Conservation (phyloP, 1,140 invertebrate genomes). For the Caenorhabditis remanei region DNA sequence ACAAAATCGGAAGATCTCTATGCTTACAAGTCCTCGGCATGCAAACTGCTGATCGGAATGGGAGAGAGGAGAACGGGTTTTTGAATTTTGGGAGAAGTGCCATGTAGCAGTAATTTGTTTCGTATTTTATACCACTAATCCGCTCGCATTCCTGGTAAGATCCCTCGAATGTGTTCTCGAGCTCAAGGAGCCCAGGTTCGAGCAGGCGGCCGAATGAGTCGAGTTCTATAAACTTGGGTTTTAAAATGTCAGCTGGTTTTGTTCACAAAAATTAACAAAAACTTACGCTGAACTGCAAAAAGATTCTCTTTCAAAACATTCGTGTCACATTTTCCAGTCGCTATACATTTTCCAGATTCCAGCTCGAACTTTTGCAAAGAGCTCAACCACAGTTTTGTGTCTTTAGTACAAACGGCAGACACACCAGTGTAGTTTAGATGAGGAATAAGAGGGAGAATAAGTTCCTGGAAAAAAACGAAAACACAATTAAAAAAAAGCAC, state of each 20-base stretch:
- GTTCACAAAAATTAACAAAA: not conserved
- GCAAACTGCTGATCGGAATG: not conserved
- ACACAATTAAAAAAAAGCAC: not conserved
- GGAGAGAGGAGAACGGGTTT: not conserved
- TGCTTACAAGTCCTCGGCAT: slow-evolving; percentile 27
- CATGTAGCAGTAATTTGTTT: slow-evolving; percentile 37
- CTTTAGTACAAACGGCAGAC: slow-evolving; percentile 17
- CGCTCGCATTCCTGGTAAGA: slow-evolving; percentile 5
- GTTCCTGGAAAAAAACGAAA: not conserved
- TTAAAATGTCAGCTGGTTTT: too few species aligned
- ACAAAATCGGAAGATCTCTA: slow-evolving; percentile 7
- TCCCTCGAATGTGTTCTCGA: not conserved
- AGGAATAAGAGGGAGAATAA: not conserved
- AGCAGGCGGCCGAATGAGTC: not conserved
- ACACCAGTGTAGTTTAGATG: slow-evolving; percentile 40
- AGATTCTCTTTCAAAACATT: not conserved
- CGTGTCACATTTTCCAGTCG: not conserved
- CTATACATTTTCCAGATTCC: not conserved
- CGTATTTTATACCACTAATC: slow-evolving; percentile 26
- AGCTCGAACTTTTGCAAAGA: not conserved
- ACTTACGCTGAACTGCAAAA: slow-evolving; percentile 24
- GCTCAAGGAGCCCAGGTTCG: not conserved
- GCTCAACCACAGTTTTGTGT: slow-evolving; percentile 16
- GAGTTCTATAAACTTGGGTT: not conserved
- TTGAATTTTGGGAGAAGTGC: not conserved